These are phyloP conservation scores for Sciurus carolinensis DNA, from an alignment of 2,797 vertebrate species.

Conservation along the genomic window DNA sequence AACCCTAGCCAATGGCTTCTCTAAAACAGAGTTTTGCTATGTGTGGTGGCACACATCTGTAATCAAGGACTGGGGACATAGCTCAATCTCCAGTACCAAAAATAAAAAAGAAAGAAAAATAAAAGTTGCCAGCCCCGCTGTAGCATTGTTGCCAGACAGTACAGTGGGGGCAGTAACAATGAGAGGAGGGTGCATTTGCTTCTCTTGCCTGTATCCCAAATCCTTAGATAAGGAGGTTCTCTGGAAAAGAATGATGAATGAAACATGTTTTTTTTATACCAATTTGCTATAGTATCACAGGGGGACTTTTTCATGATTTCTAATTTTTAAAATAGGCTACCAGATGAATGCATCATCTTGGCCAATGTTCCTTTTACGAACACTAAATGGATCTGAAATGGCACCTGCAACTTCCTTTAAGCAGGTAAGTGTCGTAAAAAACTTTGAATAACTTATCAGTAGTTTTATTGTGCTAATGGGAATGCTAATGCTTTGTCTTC, in stretches of 20 bases:
- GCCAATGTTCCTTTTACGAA: constrained; percentile 97
- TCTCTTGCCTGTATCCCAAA: neutral
- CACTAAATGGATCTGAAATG: constrained; percentile 96
- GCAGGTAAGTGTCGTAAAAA: constrained; percentile 90
- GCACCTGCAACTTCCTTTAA: constrained; percentile 95
- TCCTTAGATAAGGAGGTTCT: constrained; percentile 61
- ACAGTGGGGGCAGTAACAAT: neutral
- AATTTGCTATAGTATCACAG: constrained; percentile 44
- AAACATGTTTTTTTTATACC: constrained; percentile 42
- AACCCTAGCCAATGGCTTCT: constrained; percentile 28
- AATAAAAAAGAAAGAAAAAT: no score
- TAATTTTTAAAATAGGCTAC: constrained; percentile 92
- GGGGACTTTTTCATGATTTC: constrained; percentile 14
- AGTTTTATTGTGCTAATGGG: constrained; percentile 68
- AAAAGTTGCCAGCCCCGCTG: neutral
- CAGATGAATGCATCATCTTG: constrained; percentile 98
- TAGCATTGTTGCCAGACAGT: constrained; percentile 49
- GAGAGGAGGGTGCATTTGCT: neutral
- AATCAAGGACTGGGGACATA: no score
- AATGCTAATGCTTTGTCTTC: constrained; percentile 61
- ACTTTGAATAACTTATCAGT: neutral
- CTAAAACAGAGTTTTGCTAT: constrained; percentile 7
- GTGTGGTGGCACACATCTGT: no score
- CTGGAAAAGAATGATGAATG: constrained; percentile 12
- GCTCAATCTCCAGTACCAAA: no score